Evolutionary conservation across 2,113 vertebrate species (phyloP).

Genomic region (Xiphophorus hellerii): DNA sequence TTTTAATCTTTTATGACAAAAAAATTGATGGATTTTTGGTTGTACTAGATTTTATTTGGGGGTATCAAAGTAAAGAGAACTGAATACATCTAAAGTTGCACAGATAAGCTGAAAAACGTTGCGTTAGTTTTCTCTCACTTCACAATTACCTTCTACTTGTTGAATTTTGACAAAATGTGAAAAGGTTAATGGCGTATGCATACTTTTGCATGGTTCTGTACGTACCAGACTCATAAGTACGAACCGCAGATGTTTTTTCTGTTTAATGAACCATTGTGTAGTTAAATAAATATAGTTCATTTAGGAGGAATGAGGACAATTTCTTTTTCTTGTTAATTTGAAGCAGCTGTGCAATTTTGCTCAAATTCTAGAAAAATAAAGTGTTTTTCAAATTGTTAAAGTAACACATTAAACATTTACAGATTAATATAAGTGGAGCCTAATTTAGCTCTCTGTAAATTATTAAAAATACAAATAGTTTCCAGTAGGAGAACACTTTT

Average conservation of each 20-base stretch:
- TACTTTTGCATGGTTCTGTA: too few species aligned
- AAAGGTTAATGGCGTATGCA: too few species aligned
- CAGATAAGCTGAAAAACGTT: too few species aligned
- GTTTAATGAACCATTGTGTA: background rate
- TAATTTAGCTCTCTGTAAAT: background rate
- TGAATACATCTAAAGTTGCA: background rate
- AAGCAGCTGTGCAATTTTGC: slow-evolving; percentile 3
- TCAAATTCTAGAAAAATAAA: slow-evolving; percentile 4
- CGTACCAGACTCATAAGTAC: too few species aligned
- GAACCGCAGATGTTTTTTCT: background rate
- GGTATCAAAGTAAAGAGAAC: background rate
- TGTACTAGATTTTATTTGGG: background rate
- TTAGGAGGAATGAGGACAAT: background rate
- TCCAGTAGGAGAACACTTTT: background rate
- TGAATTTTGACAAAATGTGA: too few species aligned
- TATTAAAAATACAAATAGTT: background rate
- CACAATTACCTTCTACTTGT: too few species aligned
- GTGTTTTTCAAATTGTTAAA: slow-evolving; percentile 1
- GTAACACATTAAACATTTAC: background rate
- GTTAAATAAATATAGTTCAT: background rate
- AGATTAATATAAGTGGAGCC: slow-evolving; percentile 1
- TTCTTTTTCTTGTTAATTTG: background rate
- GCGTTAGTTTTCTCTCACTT: too few species aligned
- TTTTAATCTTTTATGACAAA: too few species aligned
- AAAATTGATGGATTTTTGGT: background rate